Base-by-base conservation (phyloP, 2,797 vertebrate species). In the Xenopus petersii region DNA sequence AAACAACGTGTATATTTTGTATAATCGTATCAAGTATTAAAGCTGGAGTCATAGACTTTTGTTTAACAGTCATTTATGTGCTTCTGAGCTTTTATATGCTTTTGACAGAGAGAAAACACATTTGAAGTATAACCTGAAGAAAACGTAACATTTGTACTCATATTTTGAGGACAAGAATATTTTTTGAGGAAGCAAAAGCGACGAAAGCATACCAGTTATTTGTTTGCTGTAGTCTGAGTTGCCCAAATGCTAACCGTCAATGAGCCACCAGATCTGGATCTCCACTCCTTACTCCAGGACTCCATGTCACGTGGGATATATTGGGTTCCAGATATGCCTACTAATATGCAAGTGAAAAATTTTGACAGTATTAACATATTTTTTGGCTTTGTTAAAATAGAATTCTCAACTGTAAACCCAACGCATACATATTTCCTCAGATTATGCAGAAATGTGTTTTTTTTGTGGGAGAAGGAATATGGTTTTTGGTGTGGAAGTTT, bases 1-100 rank as follows among this genome's bases (percentile, higher is more conserved):
- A 68, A 88, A 89, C 84, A 88, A 90, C 88, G 86, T 92, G 91
- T 95, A 93, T 93, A 92, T 92, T 96, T 95, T 96, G 90, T 94
- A 95, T 92, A 88, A 90, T 93, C 87, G 86, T 89, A 87, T 88
- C 83, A 83, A 82, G 87, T 85, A 88, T 84, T 88, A 87, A 87
- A 87, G 81, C 84, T 88, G 83, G 88, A 91, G 85, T 91, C 85
- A 88, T 87, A 93, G 91, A 92, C 82, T 83, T 91, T 75, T 82
- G 89, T 88, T 85, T 87, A 80, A 85, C 64, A 82, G 83, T 83
- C 83, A 83, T 85, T 87, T 85, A 81, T 75, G 79, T 88, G 83
- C 80, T 82, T 87, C 88, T 87, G 56, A 83, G 83, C 89, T 88
- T 86, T 89, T 81, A 80, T 86, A 90, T 86, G 83, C 82, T 49